Conservation (phyloP, 2,888 invertebrate genomes). For the Unio delphinus region DNA sequence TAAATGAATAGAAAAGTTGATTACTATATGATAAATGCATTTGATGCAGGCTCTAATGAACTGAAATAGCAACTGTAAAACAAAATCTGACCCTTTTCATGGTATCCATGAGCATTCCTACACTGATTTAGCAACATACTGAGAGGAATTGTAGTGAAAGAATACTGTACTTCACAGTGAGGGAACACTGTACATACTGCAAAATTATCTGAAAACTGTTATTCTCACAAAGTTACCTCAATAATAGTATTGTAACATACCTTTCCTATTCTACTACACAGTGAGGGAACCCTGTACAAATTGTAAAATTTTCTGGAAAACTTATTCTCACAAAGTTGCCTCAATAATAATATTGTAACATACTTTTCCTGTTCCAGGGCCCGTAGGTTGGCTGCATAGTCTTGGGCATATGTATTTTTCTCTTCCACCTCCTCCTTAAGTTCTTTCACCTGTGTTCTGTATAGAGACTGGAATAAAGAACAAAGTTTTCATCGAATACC, state of each 20-base stretch:
- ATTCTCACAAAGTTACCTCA: neutral
- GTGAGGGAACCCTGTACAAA: too few species aligned
- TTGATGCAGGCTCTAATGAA: too few species aligned
- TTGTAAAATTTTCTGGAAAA: too few species aligned
- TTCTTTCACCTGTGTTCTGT: constrained; percentile 93
- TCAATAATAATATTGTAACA: constrained; percentile 11
- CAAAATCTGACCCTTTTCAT: too few species aligned
- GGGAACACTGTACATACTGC: too few species aligned
- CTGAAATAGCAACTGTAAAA: too few species aligned
- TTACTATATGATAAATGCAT: too few species aligned
- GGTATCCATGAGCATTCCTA: too few species aligned
- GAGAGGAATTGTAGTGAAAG: too few species aligned
- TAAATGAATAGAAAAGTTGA: neutral
- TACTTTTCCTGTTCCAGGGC: constrained; percentile 90
- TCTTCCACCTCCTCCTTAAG: constrained; percentile 93
- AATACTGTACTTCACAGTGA: too few species aligned
- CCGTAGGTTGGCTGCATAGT: constrained; percentile 77
- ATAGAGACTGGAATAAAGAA: constrained; percentile 78
- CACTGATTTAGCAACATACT: too few species aligned
- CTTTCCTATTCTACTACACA: constrained; percentile 83
- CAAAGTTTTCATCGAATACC: neutral
- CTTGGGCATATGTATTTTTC: constrained; percentile 74
- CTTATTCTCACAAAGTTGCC: neutral
- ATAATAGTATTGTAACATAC: constrained; percentile 39
- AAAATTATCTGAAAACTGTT: too few species aligned